Evolutionary conservation across 2,797 vertebrate genomes (phyloP).

Genomic region (Malacoctenus gilli): DNA sequence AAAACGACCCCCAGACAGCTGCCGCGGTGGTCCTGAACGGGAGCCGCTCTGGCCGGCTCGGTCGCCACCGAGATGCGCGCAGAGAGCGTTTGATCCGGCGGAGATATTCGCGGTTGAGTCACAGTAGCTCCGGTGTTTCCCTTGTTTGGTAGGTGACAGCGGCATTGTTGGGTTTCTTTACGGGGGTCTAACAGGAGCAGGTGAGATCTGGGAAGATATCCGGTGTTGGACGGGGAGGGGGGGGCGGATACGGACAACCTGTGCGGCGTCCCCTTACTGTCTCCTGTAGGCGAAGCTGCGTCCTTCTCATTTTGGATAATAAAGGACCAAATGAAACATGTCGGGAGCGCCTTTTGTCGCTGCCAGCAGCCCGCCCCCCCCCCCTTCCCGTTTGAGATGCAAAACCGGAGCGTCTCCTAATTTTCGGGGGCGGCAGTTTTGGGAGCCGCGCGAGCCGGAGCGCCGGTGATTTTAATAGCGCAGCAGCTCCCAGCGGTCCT

Average conservation of each 20-base stretch:
- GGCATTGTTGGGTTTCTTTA: constrained; percentile 33
- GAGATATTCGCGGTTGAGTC: no score
- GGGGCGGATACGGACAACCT: constrained; percentile 13
- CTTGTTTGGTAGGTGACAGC: constrained; percentile 71
- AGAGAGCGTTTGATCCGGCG: no score
- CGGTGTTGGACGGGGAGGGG: not conserved
- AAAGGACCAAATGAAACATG: constrained; percentile 64
- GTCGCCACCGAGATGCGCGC: no score
- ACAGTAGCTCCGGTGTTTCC: no score
- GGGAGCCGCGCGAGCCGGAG: constrained; percentile 48
- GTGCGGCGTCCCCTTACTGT: constrained; percentile 23
- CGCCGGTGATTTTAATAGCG: constrained; percentile 66
- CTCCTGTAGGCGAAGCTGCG: constrained; percentile 41
- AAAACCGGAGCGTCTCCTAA: constrained; percentile 64
- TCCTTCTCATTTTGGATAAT: constrained; percentile 57
- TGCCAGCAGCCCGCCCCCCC: constrained; percentile 53
- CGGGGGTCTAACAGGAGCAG: constrained; percentile 1
- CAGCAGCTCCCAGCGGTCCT: constrained; percentile 76
- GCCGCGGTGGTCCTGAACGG: no score
- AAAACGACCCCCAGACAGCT: no score
- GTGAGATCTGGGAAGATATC: no score
- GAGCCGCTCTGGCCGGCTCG: no score
- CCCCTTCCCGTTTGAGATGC: constrained; percentile 75
- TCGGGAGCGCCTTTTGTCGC: constrained; percentile 75
- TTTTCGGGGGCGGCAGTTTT: constrained; percentile 63